Evolutionary conservation across 2,113 vertebrate species (phyloP).

Genomic region (Pelmatolapia mariae): DNA sequence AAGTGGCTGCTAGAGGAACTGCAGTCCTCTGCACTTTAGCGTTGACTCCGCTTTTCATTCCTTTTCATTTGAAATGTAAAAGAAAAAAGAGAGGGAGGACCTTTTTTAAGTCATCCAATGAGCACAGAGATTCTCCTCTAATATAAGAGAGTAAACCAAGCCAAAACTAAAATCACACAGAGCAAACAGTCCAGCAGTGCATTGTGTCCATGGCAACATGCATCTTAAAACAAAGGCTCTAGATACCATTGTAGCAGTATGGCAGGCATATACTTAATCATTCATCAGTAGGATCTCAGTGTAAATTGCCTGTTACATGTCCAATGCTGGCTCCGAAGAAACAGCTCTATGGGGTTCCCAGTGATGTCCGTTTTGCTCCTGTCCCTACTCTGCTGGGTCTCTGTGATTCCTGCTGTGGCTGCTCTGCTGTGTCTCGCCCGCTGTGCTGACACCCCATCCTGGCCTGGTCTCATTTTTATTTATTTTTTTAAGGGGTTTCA

Average conservation of each 20-base stretch:
- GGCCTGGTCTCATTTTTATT: neutral
- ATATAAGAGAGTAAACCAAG: neutral
- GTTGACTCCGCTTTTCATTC: neutral
- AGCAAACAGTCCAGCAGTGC: neutral
- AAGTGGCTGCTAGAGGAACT: neutral
- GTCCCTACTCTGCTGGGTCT: neutral
- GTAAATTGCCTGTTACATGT: neutral
- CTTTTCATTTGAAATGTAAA: neutral
- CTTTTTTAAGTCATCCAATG: neutral
- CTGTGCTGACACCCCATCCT: neutral
- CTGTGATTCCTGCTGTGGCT: neutral
- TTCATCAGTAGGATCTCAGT: neutral
- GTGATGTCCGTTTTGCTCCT: neutral
- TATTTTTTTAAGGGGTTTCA: neutral
- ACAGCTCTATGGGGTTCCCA: neutral
- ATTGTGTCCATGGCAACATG: neutral
- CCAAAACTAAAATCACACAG: neutral
- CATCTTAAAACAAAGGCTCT: neutral
- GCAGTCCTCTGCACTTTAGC: neutral
- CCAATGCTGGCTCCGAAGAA: neutral
- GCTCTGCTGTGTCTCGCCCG: neutral
- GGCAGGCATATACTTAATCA: neutral
- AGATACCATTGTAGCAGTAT: neutral
- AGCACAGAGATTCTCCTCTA: neutral
- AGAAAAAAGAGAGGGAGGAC: neutral